Base-by-base conservation (phyloP, 92 coral and sea anemone species). In the Meandrina meandrites region DNA sequence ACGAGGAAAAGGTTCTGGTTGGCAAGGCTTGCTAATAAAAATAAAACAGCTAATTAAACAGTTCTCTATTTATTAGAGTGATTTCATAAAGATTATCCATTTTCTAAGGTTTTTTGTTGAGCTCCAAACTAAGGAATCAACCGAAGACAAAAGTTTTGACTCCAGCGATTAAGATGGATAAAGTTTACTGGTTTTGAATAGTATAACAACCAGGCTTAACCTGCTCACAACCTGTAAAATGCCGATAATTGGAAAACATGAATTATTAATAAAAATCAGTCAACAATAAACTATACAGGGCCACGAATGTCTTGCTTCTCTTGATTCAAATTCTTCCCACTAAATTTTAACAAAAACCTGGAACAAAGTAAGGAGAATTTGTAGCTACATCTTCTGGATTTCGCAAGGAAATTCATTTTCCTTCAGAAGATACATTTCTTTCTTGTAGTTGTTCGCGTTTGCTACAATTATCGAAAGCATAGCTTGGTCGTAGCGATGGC, bases 401-500 rank as follows among this genome's bases (percentile, higher is more conserved):
- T 64, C 70, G n/a, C 31, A 24, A 47, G 80, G 80, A 30, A 47
- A 76, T 30, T 45, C 58, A 24, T n/a, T 31, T 15, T 16, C 10
- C 4, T 48, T 47, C 30, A 75, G 21, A 1, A n/a, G 51, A 75
- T 75, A 75, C 31, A 51, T 75, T 75, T 42, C 51, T 45, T 36
- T 18, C 27, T 75, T 22, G 48, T 75, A 42, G 2, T 75, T 75
- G 30, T 75, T 36, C 8, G 79, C 79, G 6, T 75, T 75, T 4
- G 79, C 45, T 11, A 42, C 79, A 42, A 75, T 13, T 36, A 75
- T 42, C 6, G 79, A 42, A 4, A 75, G 13, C 79, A 75, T 14
- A 24, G 79, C 45, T 75, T 75, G 79, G 30, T 76, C 80, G 60
- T 76, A 76, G 27, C 80, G 80, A 42, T 76, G 80, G 35, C 80